Base-by-base conservation (phyloP, 2,113 vertebrate species). In the Sigmodon hispidus region DNA sequence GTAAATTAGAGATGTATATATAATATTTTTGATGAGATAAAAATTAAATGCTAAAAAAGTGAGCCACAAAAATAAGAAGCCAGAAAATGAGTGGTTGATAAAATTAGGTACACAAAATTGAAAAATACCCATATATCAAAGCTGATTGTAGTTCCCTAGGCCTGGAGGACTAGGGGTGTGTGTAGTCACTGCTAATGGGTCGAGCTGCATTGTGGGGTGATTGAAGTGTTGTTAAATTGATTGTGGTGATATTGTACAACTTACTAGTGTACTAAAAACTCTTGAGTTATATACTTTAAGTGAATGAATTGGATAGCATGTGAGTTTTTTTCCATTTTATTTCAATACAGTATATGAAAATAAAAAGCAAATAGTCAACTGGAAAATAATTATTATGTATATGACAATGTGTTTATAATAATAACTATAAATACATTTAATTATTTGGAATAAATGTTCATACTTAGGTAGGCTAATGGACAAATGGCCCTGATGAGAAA, bases 321-420 rank as follows among this genome's bases (percentile, higher is more conserved):
- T 69, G 69, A 95, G 73, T 40, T 43, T 34, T 16, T 13, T 16
- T 16, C 17, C 12, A 8, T 24, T 43, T 88, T 61, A 72, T 88
- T 57, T 88, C n/a, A 57, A 80, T 43, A 79, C 36, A 67, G 40
- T 3, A 65, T 76, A 87, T 81, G 43, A 94, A 95, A 93, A 75
- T 92, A 85, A 88, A 86, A 84, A 52, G 34, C n/a, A 92, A 91
- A 95, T 57, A 94, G 31, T n/a, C 29, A 91, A 73, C 36, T 63
- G 26, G 45, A 79, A 95, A 91, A 80, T 81, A 89, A 67, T 81
- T 89, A 63, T 15, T 89, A n/a, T 15, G 72, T 72, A 50, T 77
- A 85, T 67, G 50, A 76, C 3, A 83, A 77, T 90, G 22, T 89
- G 15, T 1, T 84, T 88, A 89, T 21, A 87, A 57, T 57, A 57